Percentiles rank a stretch among this genome's conserved stretches.
Conservation (phyloP, 2,888 invertebrate species). For the Hofmannophila pseudospretella region DNA sequence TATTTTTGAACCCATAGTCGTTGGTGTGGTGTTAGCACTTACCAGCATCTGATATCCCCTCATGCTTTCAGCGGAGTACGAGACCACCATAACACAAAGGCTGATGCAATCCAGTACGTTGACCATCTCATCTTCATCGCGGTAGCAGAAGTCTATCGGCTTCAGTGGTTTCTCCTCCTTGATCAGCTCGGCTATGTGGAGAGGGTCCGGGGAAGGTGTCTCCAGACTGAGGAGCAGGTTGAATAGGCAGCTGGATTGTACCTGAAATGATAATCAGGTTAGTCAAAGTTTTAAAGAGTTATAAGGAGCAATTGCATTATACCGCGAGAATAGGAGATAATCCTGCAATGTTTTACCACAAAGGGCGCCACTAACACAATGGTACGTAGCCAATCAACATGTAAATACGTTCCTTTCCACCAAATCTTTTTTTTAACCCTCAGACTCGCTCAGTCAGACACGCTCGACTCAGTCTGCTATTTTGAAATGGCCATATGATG, state of each 20-base stretch:
- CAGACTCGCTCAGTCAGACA: too few relatives aligned
- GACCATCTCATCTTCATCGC: conserved; percentile 98
- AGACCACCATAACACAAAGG: conserved; percentile 99
- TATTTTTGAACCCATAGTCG: too few relatives aligned
- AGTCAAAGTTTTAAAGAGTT: too few relatives aligned
- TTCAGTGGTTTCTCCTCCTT: conserved; percentile 94
- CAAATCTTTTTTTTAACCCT: too few relatives aligned
- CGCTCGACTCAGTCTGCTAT: too few relatives aligned
- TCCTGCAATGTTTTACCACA: too few relatives aligned
- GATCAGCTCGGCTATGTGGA: conserved; percentile 94
- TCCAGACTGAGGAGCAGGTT: conserved; percentile 94
- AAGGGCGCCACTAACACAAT: too few relatives aligned
- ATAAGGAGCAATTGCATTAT: too few relatives aligned
- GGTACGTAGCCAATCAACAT: too few relatives aligned
- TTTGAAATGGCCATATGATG: too few relatives aligned
- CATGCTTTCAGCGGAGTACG: conserved; percentile 97
- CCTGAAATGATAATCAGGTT: conserved; percentile 62
- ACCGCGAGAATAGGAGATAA: too few relatives aligned
- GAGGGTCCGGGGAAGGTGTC: conserved; percentile 94
- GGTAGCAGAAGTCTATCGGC: conserved; percentile 98
- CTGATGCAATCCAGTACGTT: conserved; percentile 98
- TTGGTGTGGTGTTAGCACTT: conserved; percentile 51
- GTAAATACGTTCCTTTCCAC: too few relatives aligned
- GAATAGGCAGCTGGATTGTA: conserved; percentile 94
- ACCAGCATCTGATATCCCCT: conserved; percentile 95